Conservation (phyloP, 2,888 invertebrate species). For the Leptopilina myrica region DNA sequence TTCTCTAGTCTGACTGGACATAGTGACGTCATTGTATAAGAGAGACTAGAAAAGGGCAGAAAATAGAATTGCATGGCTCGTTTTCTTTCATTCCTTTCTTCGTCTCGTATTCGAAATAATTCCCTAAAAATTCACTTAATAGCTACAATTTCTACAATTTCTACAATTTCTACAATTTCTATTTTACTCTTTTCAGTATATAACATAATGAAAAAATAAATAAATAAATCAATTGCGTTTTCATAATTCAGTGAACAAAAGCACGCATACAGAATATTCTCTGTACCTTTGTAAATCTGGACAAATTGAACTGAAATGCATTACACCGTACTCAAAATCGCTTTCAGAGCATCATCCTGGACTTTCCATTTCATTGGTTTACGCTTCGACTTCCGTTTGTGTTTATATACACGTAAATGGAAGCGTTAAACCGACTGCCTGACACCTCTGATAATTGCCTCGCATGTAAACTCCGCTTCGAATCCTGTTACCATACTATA, state of each 20-base stretch:
- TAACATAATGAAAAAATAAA: background rate
- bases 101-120: too few species aligned
- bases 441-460: conserved; percentile 74
- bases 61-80: background rate
- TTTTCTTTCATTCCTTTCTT: too few species aligned
- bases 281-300: conserved; percentile 57
- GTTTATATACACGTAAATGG: conserved; percentile 69
- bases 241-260: conserved; percentile 43
- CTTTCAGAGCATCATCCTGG: conserved; percentile 52
- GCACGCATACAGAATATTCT: conserved; percentile 18
- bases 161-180: too few species aligned
- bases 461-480: conserved; percentile 70
- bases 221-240: background rate
- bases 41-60: conserved; percentile 56
- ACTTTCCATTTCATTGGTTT: conserved; percentile 61
- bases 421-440: conserved; percentile 72
- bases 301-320: conserved; percentile 65
- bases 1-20: conserved; percentile 68
- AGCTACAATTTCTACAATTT: too few species aligned
- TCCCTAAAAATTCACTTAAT: too few species aligned
- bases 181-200: too few species aligned
- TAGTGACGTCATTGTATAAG: conserved; percentile 69
- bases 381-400: conserved; percentile 61
- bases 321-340: conserved; percentile 54
- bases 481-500: conserved; percentile 67